Evolutionary conservation across 2,113 vertebrate species (phyloP).

Genomic region (Hylia prasina): DNA sequence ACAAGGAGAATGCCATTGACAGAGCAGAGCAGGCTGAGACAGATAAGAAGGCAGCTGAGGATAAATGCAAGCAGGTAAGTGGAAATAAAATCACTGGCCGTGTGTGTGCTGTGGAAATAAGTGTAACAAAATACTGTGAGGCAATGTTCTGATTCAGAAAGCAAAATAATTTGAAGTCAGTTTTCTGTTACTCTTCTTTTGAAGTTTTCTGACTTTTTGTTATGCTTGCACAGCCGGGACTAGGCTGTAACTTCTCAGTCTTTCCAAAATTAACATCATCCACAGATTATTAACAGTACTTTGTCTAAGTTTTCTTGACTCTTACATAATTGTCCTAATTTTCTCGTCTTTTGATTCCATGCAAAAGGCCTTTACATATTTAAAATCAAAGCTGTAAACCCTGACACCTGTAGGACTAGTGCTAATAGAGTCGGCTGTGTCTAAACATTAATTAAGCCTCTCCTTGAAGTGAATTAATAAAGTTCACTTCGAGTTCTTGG

Average conservation of each 20-base stretch:
- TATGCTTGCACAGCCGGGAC: background rate
- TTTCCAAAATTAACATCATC: background rate
- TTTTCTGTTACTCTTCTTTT: background rate
- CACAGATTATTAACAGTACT: background rate
- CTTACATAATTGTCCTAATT: background rate
- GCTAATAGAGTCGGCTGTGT: background rate
- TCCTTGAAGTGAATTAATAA: background rate
- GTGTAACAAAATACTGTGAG: background rate
- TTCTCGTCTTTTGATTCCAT: background rate
- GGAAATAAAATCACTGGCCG: background rate
- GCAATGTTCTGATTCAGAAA: background rate
- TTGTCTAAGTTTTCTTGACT: background rate
- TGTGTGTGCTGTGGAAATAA: background rate
- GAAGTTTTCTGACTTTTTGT: background rate
- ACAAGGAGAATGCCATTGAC: slow-evolving; percentile 95
- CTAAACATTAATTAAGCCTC: background rate
- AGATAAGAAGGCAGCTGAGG: slow-evolving; percentile 87
- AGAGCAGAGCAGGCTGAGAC: slow-evolving; percentile 90
- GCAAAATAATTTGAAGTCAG: background rate
- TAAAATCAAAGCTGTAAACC: background rate
- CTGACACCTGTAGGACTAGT: background rate
- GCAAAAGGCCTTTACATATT: background rate
- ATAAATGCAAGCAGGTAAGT: slow-evolving; percentile 90
- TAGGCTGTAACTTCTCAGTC: background rate
- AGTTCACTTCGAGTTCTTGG: background rate